Conservation (phyloP, 2,888 invertebrate genomes). For the Morinoia aosen region DNA sequence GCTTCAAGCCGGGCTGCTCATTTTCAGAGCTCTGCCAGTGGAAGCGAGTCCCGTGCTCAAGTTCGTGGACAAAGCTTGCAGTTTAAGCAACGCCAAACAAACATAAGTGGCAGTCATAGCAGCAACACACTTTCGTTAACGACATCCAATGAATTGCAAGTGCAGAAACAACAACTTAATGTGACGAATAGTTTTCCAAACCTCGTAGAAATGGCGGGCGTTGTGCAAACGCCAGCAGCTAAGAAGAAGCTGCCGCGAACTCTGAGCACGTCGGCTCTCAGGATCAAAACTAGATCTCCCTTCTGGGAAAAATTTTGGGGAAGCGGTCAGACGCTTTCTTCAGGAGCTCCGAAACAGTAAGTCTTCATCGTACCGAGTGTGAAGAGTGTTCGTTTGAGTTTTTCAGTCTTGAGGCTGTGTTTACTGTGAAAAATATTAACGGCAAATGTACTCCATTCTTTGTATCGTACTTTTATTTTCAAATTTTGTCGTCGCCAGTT, state of each 20-base stretch:
- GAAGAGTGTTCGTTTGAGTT: background rate
- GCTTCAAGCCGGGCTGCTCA: conserved; percentile 40
- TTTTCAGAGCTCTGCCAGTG: conserved; percentile 26
- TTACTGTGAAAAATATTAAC: background rate
- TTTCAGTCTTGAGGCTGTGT: background rate
- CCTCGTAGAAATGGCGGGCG: conserved; percentile 60
- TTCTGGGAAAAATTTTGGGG: conserved; percentile 85
- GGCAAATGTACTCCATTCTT: background rate
- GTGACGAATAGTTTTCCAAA: conserved; percentile 63
- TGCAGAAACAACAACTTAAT: conserved; percentile 50
- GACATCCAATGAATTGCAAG: background rate
- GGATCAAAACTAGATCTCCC: conserved; percentile 82
- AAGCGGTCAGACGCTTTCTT: conserved; percentile 53
- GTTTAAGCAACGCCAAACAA: background rate
- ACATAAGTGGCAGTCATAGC: conserved; percentile 5
- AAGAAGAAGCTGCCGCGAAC: conserved; percentile 76
- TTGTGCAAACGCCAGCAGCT: background rate
- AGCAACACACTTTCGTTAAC: background rate
- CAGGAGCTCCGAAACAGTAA: conserved; percentile 61
- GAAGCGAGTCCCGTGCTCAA: background rate
- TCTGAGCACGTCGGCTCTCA: conserved; percentile 84
- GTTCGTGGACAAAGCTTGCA: background rate
- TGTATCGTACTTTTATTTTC: background rate
- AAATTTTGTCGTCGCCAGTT: background rate
- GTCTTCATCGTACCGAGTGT: conserved; percentile 19